Conservation (phyloP, 2,888 invertebrate genomes). For the Andrena camellia region DNA sequence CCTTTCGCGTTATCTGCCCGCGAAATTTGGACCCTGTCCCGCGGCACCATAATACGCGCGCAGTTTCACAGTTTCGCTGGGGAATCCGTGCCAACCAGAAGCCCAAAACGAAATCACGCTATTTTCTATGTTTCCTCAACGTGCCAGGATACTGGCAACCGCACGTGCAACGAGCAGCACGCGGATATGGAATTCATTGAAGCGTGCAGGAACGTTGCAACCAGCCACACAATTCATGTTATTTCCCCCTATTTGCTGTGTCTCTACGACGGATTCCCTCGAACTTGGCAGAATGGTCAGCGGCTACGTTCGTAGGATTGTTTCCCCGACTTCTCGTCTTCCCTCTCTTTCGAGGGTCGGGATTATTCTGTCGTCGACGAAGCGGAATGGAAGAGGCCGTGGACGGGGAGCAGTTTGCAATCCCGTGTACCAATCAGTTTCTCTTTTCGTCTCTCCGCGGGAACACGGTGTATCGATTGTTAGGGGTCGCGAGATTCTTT, state of each 20-base stretch:
- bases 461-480: background rate
- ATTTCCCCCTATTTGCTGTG: slow-evolving; percentile 7
- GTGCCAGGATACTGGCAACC: background rate
- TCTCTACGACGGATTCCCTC: background rate
- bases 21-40: slow-evolving; percentile 22
- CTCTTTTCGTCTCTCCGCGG: background rate
- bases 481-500: background rate
- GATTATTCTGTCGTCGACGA: too few species aligned
- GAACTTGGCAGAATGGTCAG: slow-evolving; percentile 1
- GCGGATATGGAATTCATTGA: slow-evolving; percentile 19
- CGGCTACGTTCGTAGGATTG: too few species aligned
- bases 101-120: slow-evolving; percentile 23
- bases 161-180: slow-evolving; percentile 32
- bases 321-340: too few species aligned
- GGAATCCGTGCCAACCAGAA: slow-evolving; percentile 22
- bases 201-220: background rate
- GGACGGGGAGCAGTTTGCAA: background rate
- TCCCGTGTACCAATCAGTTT: background rate
- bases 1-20: background rate
- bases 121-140: slow-evolving; percentile 11
- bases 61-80: slow-evolving; percentile 3
- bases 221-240: background rate
- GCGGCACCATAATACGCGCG: background rate
- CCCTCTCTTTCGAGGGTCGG: too few species aligned
- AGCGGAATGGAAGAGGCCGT: background rate